These are phyloP conservation scores for Platorchestia sp. DNA, from an alignment of 1,140 invertebrate genomes.

Conservation along the genomic window DNA sequence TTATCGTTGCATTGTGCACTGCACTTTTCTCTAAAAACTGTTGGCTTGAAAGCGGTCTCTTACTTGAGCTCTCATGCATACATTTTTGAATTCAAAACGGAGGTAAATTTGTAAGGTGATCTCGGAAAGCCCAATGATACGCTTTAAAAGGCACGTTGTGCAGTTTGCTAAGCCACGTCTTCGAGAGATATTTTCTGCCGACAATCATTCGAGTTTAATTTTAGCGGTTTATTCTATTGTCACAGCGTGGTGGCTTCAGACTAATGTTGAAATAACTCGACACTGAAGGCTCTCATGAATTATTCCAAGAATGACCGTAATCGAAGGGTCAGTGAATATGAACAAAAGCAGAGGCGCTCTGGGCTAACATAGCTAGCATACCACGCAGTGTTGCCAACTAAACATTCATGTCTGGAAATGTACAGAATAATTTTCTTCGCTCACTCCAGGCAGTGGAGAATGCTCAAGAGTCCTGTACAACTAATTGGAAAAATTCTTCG, in stretches of 20 bases:
- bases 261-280: not conserved
- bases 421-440: not conserved
- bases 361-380: not conserved
- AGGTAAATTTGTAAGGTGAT: not conserved
- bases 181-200: not conserved
- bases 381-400: not conserved
- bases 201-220: not conserved
- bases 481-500: too few relatives aligned
- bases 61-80: not conserved
- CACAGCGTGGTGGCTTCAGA: not conserved
- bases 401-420: not conserved
- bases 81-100: not conserved
- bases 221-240: not conserved
- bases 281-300: not conserved
- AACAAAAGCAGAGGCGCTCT: conserved; percentile 1
- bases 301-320: not conserved
- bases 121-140: not conserved
- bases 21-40: too few relatives aligned
- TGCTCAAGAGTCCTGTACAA: not conserved
- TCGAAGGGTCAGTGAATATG: conserved; percentile 23
- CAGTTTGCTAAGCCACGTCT: not conserved
- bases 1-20: too few relatives aligned
- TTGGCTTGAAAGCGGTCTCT: not conserved
- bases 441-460: not conserved
- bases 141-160: not conserved